Percentiles rank a stretch among this genome's conserved stretches.
These are phyloP conservation scores for Ernsta delagoae DNA, from an alignment of 2,888 invertebrate genomes.

Conservation along the genomic window DNA sequence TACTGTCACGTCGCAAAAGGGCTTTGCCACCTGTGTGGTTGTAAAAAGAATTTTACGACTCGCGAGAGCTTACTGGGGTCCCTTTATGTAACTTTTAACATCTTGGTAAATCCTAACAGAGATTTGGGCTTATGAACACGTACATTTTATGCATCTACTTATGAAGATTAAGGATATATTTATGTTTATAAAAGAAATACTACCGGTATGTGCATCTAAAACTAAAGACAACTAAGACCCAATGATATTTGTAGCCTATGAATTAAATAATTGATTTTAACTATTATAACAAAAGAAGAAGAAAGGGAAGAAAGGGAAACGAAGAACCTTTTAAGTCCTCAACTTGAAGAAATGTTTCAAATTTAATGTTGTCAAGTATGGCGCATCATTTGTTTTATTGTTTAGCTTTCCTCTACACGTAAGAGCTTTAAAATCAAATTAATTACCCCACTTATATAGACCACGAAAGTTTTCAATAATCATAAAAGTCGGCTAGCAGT, in stretches of 20 bases:
- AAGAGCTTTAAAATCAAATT: constrained; percentile 8
- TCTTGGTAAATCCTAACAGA: background rate
- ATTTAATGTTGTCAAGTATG: too few species aligned
- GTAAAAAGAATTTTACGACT: constrained; percentile 19
- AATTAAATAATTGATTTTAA: too few species aligned
- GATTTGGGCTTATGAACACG: background rate
- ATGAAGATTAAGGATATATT: too few species aligned
- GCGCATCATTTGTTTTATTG: background rate
- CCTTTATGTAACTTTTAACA: constrained; percentile 21
- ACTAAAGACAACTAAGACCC: too few species aligned
- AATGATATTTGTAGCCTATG: too few species aligned
- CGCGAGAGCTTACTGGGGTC: constrained; percentile 14
- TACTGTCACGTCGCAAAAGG: background rate
- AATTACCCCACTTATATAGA: background rate
- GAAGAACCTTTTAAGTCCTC: too few species aligned
- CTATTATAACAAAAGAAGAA: too few species aligned
- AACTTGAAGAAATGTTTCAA: too few species aligned
- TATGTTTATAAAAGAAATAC: too few species aligned
- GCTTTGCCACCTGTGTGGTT: constrained; percentile 13
- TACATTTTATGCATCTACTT: too few species aligned
- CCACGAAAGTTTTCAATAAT: constrained; percentile 17
- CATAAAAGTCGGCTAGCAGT: constrained; percentile 9
- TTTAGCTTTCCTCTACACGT: background rate
- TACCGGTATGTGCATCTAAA: too few species aligned
- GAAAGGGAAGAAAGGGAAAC: too few species aligned